These are phyloP conservation scores for Psilopsiagon aurifrons DNA, from an alignment of 2,113 vertebrate species.

Conservation along the genomic window DNA sequence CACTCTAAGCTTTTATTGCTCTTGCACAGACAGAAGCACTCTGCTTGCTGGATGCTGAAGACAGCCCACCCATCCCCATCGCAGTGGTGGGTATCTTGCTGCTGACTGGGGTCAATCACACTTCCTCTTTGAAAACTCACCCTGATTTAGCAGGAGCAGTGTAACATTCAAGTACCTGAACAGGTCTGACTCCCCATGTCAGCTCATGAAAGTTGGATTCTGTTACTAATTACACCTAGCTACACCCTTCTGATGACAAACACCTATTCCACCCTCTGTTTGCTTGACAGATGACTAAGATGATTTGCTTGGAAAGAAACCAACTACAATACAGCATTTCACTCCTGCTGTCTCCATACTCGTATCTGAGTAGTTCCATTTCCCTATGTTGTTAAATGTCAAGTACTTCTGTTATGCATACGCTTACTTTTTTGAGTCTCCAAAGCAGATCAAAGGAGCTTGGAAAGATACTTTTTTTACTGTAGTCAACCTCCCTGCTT, in stretches of 20 bases:
- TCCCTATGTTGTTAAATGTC: slow-evolving; percentile 5
- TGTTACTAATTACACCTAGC: neutral
- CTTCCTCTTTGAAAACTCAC: neutral
- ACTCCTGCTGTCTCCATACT: neutral
- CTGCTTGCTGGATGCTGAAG: neutral
- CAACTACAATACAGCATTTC: slow-evolving; percentile 4
- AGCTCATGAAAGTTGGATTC: neutral
- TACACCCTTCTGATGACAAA: neutral
- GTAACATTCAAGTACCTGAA: neutral
- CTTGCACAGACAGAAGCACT: neutral
- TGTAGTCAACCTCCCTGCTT: neutral
- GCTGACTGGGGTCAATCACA: neutral
- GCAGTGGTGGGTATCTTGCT: neutral
- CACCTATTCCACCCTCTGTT: neutral
- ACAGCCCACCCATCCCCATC: neutral
- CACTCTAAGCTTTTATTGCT: neutral
- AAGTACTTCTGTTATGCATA: neutral
- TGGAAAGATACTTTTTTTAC: neutral
- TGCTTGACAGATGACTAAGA: neutral
- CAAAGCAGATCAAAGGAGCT: neutral
- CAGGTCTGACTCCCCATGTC: neutral
- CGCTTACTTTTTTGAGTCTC: neutral
- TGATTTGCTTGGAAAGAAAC: slow-evolving; percentile 22
- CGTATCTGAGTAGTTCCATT: neutral
- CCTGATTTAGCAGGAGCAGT: neutral